Evolutionary conservation across 2,888 invertebrate genomes (phyloP), one percentile per base, ranked within the genome.

Genomic region (Ametastegia equiseti): DNA sequence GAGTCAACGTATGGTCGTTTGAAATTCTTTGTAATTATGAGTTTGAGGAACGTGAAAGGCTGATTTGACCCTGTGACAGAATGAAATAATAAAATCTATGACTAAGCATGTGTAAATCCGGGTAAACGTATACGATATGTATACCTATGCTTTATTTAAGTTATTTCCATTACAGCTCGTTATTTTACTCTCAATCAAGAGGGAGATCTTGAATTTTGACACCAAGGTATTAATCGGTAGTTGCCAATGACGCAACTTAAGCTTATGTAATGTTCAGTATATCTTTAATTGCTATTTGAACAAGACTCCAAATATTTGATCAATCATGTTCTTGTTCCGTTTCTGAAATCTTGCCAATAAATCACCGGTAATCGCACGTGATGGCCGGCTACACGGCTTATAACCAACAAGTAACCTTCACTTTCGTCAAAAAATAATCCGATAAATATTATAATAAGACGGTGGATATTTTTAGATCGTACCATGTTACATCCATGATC

Each of bases 51-150:
- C 45, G 30, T 30, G 9, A 15, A 47, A 45, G 30, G 47, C 27
- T n/a, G 19, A 9, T 45, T 30, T 67, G 19, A 39, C 67, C 45
- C 42, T 27, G 15, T n/a, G 27, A 15, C 2, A 71, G 19, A 42
- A 42, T 27, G 9, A n/a, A 67, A 71, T n/a, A n/a, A 63, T 7
- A 71, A 71, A 71, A 47, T 15, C 15, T 19, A 15, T 19, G 27
- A 71, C 45, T 30, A 30, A 67, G 15, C 47, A n/a, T n/a, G 30
- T 30, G n/a, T 4, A 15, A 47, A 71, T 71, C 71, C 71, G 45
- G 71, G 45, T 47, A 27, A 30, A 47, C 36, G 27, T 47, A 30
- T 30, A 9, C 7, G 27, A n/a, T 47, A 1, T 71, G 45, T 27
- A n/a, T n/a, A n/a, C n/a, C n/a, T n/a, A n/a, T n/a, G n/a, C n/a